These are phyloP conservation scores for Lingula anatina DNA, from an alignment of 2,888 invertebrate species.

Conservation along the genomic window DNA sequence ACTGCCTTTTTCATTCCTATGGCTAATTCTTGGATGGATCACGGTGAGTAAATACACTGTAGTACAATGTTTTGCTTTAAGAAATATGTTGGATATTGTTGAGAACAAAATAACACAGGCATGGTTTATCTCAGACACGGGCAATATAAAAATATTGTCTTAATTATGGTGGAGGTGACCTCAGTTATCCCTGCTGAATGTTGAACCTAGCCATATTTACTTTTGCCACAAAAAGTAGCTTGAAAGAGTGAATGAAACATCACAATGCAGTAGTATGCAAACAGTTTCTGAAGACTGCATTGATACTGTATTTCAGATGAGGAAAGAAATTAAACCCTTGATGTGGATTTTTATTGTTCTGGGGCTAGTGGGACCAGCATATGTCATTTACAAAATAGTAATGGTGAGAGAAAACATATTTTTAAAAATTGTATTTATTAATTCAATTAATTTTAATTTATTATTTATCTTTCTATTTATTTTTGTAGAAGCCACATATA, in stretches of 20 bases:
- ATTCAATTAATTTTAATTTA: too few species aligned
- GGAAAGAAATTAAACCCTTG: constrained; percentile 22
- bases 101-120: too few species aligned
- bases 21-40: constrained; percentile 33
- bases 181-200: too few species aligned
- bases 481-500: too few species aligned
- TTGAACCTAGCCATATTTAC: neutral
- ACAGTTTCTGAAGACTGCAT: neutral
- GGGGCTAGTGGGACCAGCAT: constrained; percentile 31
- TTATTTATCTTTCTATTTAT: too few species aligned
- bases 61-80: neutral
- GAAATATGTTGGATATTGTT: neutral
- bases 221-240: neutral
- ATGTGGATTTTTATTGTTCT: constrained; percentile 25
- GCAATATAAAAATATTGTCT: too few species aligned
- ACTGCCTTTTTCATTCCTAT: constrained; percentile 34
- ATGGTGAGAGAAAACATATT: constrained; percentile 16
- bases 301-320: constrained; percentile 19
- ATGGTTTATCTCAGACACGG: too few species aligned
- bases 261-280: too few species aligned
- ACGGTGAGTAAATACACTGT: constrained; percentile 19
- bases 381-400: constrained; percentile 31
- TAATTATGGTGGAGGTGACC: too few species aligned
- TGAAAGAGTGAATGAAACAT: too few species aligned
- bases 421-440: too few species aligned